Evolutionary conservation across 2,888 invertebrate genomes (phyloP), one percentile per base, ranked within the genome.

Genomic region (Masnerella sp.): DNA sequence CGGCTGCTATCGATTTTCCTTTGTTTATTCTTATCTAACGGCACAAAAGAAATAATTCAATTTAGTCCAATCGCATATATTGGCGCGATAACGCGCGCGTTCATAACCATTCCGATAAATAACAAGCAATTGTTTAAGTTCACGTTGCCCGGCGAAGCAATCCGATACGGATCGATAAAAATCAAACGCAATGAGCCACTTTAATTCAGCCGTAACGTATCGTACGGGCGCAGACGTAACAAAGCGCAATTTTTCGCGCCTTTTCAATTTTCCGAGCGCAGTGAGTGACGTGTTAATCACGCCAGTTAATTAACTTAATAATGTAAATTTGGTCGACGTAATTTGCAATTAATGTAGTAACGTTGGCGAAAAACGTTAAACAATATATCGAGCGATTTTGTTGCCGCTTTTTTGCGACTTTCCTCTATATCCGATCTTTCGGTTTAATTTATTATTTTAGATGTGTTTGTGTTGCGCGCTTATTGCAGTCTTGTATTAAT

Each of bases 41-140:
- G 34, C 30, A 54, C 54, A 65, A 54, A 43, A 54, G 42, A 58
- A 58, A 15, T 58, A 58, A 51, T 67, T 58, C 58, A 67, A 67
- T 58, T 67, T 32, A 42, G 58, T 67, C 18, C 34, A 56, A 54
- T 49, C 51, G 51, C 36, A 28, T 36, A 58, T 32, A 47, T 11
- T 11, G 18, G 54, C 40, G 5, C 25, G 65, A 47, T 56, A 67
- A 49, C 49, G 40, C 17, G 34, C 17, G 17, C 54, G 40, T 67
- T 34, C 49, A 51, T 51, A 58, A 58, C 49, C 58, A 43, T 28
- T 42, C n/a, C 51, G 51, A 67, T 58, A 67, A 58, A 51, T 51
- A 67, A 51, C 42, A 34, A 58, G 51, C 58, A 58, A 58, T 51
- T 67, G 68, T 68, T 68, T 59, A 68, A 59, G 59, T 59, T 59